Base-by-base conservation (phyloP, 2,113 vertebrate genomes). In the Bostrychus sinensis region DNA sequence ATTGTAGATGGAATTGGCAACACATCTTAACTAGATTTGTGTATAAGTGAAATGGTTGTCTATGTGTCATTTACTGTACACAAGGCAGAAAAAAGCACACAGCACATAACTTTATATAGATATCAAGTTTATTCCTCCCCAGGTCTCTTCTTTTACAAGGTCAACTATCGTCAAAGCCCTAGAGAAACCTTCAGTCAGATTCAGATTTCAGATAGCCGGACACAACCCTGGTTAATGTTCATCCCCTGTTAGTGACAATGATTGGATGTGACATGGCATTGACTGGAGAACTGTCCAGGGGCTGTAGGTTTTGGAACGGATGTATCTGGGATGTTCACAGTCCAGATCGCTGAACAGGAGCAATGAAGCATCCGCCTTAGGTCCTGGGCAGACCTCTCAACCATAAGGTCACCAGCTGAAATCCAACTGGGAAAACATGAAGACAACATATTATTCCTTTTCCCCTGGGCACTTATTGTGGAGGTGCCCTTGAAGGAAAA, bases 71-170 rank as follows among this genome's bases (percentile, higher is more conserved):
- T n/a, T 7, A 38, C 38, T 41, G 16, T 41, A 41, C 14, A 1
- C 1, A 7, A 41, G 17, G n/a, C n/a, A n/a, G n/a, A 14, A 41
- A 41, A 17, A 39, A 39, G 17, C 38, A 39, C 14, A 16, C 14
- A 41, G 17, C 16, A 41, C 16, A 2, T n/a, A 41, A n/a, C 17
- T n/a, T n/a, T n/a, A n/a, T n/a, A n/a, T n/a, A n/a, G n/a, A n/a
- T n/a, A n/a, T n/a, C n/a, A n/a, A n/a, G n/a, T n/a, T 80, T 77
- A 75, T 32, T 66, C 14, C 19, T 72, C 53, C 68, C 23, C 20
- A n/a, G 45, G 46, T 34, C 4, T 36, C 17, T 67, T 12, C 13
- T 28, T 16, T 25, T 0, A 0, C 69, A 77, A 66, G 63, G 70
- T 77, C 67, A 75, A 57, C 42, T 16, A 58, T 30, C 22, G 50